Percentiles rank a stretch among this genome's conserved stretches.
Conservation (phyloP, 2,888 invertebrate genomes). For the Drosophila lacicola region DNA sequence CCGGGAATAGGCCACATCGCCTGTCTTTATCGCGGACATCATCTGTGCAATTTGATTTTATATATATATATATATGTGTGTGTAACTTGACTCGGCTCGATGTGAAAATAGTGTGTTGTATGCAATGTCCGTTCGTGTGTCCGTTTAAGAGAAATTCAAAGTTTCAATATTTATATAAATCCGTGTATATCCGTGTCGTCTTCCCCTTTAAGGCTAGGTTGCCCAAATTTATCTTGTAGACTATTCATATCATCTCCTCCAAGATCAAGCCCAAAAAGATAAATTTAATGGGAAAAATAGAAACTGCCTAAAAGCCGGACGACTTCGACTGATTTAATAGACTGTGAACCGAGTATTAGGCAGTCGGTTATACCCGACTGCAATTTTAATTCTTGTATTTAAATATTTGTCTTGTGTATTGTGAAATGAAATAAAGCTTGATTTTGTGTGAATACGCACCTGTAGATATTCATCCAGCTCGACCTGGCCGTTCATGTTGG, state of each 20-base stretch:
- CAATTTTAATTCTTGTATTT: background rate
- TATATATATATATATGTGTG: background rate
- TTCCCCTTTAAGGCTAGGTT: too few relatives aligned
- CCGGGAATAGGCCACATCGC: constrained; percentile 96
- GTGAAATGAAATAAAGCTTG: background rate
- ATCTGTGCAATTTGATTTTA: constrained; percentile 87
- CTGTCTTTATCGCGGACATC: constrained; percentile 99
- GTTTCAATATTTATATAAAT: too few relatives aligned
- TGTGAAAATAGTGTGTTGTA: too few relatives aligned
- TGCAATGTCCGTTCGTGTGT: background rate
- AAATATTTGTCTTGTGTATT: background rate
- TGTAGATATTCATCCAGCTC: constrained; percentile 99
- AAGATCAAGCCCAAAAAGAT: background rate
- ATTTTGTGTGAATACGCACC: constrained; percentile 86
- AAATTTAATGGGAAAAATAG: background rate
- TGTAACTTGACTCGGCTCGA: background rate
- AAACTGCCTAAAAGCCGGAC: too few relatives aligned
- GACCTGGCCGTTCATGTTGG: constrained; percentile 99
- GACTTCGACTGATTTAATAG: background rate
- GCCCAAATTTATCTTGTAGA: too few relatives aligned
- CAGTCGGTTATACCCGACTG: background rate
- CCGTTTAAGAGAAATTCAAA: background rate
- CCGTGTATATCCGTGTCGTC: too few relatives aligned
- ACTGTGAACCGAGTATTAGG: background rate
- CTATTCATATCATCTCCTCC: too few relatives aligned